Evolutionary conservation across 2,797 vertebrate species (phyloP).

Genomic region (Choloepus didactylus): DNA sequence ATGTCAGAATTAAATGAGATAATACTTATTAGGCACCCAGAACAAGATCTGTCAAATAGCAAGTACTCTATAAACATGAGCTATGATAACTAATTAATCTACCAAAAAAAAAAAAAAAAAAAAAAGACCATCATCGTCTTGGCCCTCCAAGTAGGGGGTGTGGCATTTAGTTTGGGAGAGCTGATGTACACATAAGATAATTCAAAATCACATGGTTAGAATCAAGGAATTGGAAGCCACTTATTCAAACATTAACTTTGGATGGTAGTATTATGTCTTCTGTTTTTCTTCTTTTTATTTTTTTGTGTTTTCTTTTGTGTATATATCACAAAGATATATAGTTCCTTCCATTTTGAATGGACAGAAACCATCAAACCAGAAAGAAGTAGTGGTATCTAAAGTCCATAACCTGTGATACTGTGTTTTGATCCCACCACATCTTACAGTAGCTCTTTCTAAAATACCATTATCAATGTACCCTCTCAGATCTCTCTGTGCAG

Average conservation of each 20-base stretch:
- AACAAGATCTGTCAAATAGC: not conserved
- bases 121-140: not conserved
- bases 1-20: not conserved
- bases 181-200: not conserved
- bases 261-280: not conserved
- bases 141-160: not conserved
- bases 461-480: rapidly evolving
- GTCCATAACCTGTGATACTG: not conserved
- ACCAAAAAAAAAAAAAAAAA: no score
- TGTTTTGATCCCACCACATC: not conserved
- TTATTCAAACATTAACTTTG: not conserved
- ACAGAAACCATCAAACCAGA: no score
- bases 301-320: not conserved
- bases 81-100: not conserved
- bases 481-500: not conserved
- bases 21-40: not conserved
- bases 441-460: not conserved
- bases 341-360: not conserved
- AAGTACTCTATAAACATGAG: not conserved
- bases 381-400: not conserved
- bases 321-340: not conserved
- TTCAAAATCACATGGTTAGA: not conserved
- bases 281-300: not conserved
- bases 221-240: not conserved
- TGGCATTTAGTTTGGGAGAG: not conserved